Percentiles rank a stretch among this genome's conserved stretches.
These are phyloP conservation scores for Psilopogon haemacephalus DNA, from an alignment of 2,113 vertebrate genomes.

Conservation along the genomic window DNA sequence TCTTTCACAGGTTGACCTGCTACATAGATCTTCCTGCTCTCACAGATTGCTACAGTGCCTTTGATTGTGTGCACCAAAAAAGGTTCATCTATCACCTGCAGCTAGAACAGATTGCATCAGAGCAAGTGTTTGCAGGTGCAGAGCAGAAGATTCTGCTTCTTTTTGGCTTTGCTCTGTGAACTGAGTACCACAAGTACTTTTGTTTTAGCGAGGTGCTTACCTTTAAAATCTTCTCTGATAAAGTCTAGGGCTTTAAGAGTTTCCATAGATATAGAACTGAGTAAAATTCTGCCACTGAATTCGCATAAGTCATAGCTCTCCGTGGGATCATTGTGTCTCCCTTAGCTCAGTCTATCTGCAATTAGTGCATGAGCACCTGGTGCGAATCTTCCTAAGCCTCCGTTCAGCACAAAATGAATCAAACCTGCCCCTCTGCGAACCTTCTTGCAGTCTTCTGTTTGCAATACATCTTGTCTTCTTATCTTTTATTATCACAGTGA, in stretches of 20 bases:
- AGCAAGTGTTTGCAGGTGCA: not conserved
- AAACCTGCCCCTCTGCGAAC: not conserved
- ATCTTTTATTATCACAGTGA: not conserved
- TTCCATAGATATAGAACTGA: not conserved
- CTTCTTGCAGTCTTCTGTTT: not conserved
- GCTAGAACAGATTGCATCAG: not conserved
- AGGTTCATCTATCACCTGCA: conserved; percentile 31
- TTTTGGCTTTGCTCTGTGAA: not conserved
- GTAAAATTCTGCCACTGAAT: not conserved
- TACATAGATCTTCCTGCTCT: conserved; percentile 24
- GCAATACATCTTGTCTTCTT: not conserved
- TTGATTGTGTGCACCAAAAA: conserved; percentile 26
- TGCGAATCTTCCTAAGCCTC: not conserved
- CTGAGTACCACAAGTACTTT: not conserved
- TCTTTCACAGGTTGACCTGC: not conserved
- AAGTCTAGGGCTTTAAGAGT: not conserved
- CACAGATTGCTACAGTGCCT: not conserved
- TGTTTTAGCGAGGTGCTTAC: not conserved
- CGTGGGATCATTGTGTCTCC: not conserved
- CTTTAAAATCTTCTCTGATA: not conserved
- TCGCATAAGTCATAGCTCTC: not conserved
- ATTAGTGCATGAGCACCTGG: not conserved
- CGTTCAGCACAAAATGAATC: not conserved
- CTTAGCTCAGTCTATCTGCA: not conserved
- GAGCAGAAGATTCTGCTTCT: not conserved